Evolutionary conservation across 2,113 vertebrate genomes (phyloP), one percentile per base, ranked within the genome.

Genomic region (Phaethornis superciliosus): DNA sequence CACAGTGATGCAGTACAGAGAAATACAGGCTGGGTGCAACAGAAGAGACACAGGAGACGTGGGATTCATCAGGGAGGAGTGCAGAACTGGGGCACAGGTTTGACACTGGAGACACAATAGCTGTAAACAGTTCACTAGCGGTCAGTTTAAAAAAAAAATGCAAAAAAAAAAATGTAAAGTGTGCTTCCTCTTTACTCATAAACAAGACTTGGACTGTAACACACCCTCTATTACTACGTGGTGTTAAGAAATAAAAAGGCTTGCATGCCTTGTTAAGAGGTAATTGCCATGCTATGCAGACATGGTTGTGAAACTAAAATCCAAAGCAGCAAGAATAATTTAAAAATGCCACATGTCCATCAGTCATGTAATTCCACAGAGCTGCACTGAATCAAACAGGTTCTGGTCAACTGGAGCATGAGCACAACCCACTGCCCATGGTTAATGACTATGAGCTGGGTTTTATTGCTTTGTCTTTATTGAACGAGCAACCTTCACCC

Each of bases 401-500:
- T 82, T 88, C 83, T 89, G 67, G 71, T 67, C 82, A 82, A 30
- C 55, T 20, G 23, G 63, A 92, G 71, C 67, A 24, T 44, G 18
- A 87, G 35, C 44, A 71, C 51, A 69, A 52, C 58, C 55, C 1
- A 0, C 72, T 59, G 30, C 82, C 62, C 28, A 3, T 63, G 33
- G 68, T 93, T 85, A 75, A 88, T 88, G 58, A 68, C 46, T 37
- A 64, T 42, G 76, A 76, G 52, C 0, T 90, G 49, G 49, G 17
- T 13, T 85, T 88, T 90, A 90, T 72, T 90, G 71, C 89, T 85
- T 72, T 92, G 71, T 24, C 71, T 82, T 90, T 90, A 94, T 80
- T 85, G 86, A 28, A 88, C 85, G 83, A 90, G 44, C 62, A 76
- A 72, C 59, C 62, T 76, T 78, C 85, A 63, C 35, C 67, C 37